These are phyloP conservation scores for Diloba caeruleocephala DNA, from an alignment of 2,888 invertebrate genomes.

Conservation along the genomic window DNA sequence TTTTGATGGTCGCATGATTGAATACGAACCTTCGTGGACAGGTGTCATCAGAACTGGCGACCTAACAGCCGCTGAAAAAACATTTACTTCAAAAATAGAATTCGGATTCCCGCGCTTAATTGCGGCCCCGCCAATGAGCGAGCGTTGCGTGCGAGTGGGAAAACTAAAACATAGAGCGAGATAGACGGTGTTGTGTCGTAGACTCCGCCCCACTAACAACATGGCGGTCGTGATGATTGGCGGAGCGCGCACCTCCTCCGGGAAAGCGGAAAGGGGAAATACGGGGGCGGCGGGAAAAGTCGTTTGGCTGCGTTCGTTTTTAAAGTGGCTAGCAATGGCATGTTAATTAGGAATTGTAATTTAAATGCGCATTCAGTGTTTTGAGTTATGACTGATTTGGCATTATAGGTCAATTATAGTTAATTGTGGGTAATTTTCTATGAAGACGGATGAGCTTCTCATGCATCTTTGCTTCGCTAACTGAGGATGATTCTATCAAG, in stretches of 20 bases:
- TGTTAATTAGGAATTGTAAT: slow-evolving; percentile 50
- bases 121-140: slow-evolving; percentile 85
- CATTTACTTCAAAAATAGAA: slow-evolving; percentile 87
- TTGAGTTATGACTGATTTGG: slow-evolving; percentile 44
- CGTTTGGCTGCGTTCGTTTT: slow-evolving; percentile 30
- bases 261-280: slow-evolving; percentile 79
- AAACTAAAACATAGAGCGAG: slow-evolving; percentile 66
- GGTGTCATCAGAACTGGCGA: slow-evolving; percentile 73
- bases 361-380: slow-evolving; percentile 44
- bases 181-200: slow-evolving; percentile 64
- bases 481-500: too few species aligned
- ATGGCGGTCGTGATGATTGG: slow-evolving; percentile 91
- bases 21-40: slow-evolving; percentile 61
- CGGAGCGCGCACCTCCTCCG: slow-evolving; percentile 80
- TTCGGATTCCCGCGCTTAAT: slow-evolving; percentile 88
- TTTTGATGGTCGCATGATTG: slow-evolving; percentile 61
- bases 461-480: slow-evolving; percentile 18
- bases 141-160: slow-evolving; percentile 75
- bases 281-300: slow-evolving; percentile 63
- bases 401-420: slow-evolving; percentile 42
- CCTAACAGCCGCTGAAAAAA: slow-evolving; percentile 81
- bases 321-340: slow-evolving; percentile 18
- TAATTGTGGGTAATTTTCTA: slow-evolving; percentile 25
- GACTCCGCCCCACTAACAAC: slow-evolving; percentile 90
- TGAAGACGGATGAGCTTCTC: slow-evolving; percentile 22